Evolutionary conservation across 2,113 vertebrate genomes (phyloP).

Genomic region (Rhinichthys klamathensis): DNA sequence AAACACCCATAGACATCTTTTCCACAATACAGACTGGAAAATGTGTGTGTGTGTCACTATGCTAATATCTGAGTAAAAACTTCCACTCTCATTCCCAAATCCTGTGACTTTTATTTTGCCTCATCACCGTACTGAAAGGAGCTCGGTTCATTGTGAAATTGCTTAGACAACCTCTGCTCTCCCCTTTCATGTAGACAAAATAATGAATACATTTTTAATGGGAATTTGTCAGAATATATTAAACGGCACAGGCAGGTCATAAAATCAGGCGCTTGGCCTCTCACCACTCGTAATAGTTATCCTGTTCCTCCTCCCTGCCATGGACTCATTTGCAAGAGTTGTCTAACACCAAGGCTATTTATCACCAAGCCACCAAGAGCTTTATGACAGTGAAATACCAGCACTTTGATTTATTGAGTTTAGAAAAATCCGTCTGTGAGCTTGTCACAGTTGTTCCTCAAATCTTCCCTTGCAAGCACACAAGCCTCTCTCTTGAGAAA

Average conservation of each 20-base stretch:
- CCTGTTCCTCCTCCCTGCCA: conserved; percentile 80
- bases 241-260: conserved; percentile 86
- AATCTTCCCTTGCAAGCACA: conserved; percentile 64
- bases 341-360: conserved; percentile 80
- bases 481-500: conserved; percentile 64
- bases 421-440: conserved; percentile 61
- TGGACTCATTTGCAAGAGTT: conserved; percentile 85
- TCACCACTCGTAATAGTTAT: conserved; percentile 80
- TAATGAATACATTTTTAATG: conserved; percentile 61
- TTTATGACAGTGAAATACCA: conserved; percentile 81
- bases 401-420: conserved; percentile 80
- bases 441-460: conserved; percentile 65
- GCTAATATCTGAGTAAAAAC: conserved; percentile 8
- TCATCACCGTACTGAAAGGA: conserved; percentile 53
- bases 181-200: conserved; percentile 54
- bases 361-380: conserved; percentile 75
- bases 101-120: conserved; percentile 52
- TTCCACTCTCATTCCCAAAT: conserved; percentile 40
- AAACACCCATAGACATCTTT: neutral
- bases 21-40: neutral
- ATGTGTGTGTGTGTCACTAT: neutral
- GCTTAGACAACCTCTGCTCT: conserved; percentile 57
- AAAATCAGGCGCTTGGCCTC: conserved; percentile 88
- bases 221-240: conserved; percentile 84
- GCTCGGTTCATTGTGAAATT: conserved; percentile 54